Conservation (phyloP, 2,113 vertebrate genomes). For the Heterotilapia buettikoferi region DNA sequence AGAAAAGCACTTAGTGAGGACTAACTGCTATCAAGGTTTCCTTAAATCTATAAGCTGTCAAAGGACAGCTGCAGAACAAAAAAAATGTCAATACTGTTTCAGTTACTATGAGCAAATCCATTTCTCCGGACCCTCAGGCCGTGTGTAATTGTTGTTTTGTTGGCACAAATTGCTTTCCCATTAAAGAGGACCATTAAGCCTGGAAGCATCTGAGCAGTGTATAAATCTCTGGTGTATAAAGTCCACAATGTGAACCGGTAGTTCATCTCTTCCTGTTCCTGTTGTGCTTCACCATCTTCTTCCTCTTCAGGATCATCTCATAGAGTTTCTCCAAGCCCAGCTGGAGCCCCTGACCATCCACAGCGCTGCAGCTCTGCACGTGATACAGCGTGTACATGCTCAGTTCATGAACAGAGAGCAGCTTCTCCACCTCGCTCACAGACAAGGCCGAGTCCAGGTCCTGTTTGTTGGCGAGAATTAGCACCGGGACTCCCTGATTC, state of each 20-base stretch:
- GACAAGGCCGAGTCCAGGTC: constrained; percentile 76
- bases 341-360: constrained; percentile 83
- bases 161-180: constrained; percentile 39
- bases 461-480: constrained; percentile 88
- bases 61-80: constrained; percentile 38
- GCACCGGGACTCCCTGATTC: constrained; percentile 84
- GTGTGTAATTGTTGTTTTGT: constrained; percentile 36
- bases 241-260: background rate
- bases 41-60: constrained; percentile 30
- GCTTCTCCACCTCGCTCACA: constrained; percentile 79
- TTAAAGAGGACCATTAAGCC: constrained; percentile 19
- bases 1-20: constrained; percentile 40
- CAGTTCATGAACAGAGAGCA: constrained; percentile 78
- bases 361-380: constrained; percentile 84
- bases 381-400: constrained; percentile 75
- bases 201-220: constrained; percentile 30
- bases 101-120: constrained; percentile 54
- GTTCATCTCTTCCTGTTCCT: constrained; percentile 79
- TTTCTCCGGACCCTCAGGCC: constrained; percentile 45
- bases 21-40: constrained; percentile 37
- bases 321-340: constrained; percentile 83
- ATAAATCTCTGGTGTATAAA: background rate
- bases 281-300: constrained; percentile 77
- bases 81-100: constrained; percentile 49
- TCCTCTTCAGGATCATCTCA: constrained; percentile 87